phyloP scores from a whole-genome alignment of 2,888 invertebrate species.

The Alviniconcha strummeri region DNA sequence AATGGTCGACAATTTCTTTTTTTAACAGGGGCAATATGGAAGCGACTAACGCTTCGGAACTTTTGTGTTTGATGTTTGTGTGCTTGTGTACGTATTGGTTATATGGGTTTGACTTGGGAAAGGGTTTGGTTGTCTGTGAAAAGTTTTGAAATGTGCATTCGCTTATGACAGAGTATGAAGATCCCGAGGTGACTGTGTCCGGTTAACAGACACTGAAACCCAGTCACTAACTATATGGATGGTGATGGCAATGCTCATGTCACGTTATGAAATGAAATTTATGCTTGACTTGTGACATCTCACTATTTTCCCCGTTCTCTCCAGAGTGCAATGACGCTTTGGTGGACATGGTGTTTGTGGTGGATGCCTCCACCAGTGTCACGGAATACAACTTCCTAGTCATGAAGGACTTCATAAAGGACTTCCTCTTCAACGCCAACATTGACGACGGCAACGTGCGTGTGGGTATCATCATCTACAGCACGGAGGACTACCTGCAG shows the following conservation, averaged over 20 bases:
- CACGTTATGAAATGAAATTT: slow-evolving; percentile 45
- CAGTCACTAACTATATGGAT: neutral
- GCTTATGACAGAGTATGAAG: no score
- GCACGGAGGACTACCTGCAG: slow-evolving; percentile 54
- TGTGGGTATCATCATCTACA: slow-evolving; percentile 62
- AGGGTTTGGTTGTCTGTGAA: no score
- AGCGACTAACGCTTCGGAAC: no score
- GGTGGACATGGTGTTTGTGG: slow-evolving; percentile 60
- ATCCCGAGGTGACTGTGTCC: no score
- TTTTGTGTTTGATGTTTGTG: no score
- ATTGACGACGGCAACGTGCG: slow-evolving; percentile 59
- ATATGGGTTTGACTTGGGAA: no score
- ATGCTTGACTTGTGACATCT: slow-evolving; percentile 29
- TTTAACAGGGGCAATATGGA: no score
- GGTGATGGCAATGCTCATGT: slow-evolving; percentile 33
- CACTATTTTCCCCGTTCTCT: slow-evolving; percentile 38
- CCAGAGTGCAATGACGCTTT: slow-evolving; percentile 40
- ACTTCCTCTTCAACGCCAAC: slow-evolving; percentile 54
- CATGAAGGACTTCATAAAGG: slow-evolving; percentile 52
- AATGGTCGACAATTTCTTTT: no score
- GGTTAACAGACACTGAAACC: no score
- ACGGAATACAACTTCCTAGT: slow-evolving; percentile 54
- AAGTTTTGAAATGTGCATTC: no score
- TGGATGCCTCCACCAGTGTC: slow-evolving; percentile 66
- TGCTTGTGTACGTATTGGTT: no score